Conservation (phyloP, 1,140 invertebrate genomes). For the Anastrepha obliqua region DNA sequence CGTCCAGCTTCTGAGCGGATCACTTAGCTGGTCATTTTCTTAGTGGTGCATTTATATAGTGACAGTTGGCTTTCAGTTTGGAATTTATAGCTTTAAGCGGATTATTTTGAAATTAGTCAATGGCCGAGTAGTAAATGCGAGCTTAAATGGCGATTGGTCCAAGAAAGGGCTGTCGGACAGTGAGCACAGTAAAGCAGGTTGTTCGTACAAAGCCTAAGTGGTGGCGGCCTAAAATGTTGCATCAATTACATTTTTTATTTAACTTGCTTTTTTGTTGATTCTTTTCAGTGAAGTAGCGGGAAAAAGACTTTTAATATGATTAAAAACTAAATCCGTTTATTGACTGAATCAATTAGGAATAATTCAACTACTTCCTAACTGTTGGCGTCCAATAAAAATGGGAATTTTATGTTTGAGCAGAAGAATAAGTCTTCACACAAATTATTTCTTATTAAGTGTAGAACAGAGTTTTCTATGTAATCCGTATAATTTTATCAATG, state of each 20-base stretch:
- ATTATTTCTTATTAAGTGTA: conserved; percentile 3
- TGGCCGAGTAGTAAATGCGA: conserved; percentile 22
- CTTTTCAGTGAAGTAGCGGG: not conserved
- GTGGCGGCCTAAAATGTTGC: conserved; percentile 1
- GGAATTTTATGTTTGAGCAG: not conserved
- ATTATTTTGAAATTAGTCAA: conserved; percentile 61
- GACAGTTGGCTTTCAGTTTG: conserved; percentile 60
- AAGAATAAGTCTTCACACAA: not conserved
- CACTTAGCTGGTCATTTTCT: conserved; percentile 71
- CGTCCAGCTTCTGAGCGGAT: not conserved
- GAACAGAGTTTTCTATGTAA: not conserved
- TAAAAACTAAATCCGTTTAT: conserved; percentile 34
- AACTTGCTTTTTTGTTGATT: not conserved
- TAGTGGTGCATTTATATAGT: conserved; percentile 57
- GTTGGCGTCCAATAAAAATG: not conserved
- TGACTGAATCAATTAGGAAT: conserved; percentile 22
- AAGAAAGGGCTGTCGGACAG: not conserved
- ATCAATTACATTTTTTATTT: not conserved
- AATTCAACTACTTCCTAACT: not conserved
- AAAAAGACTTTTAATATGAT: conserved; percentile 19
- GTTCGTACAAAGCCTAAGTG: not conserved
- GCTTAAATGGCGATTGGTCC: not conserved
- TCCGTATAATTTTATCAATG: not conserved
- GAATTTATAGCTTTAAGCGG: conserved; percentile 72
- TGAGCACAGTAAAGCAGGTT: not conserved